Evolutionary conservation across 2,797 vertebrate genomes (phyloP).

Genomic region (Pipistrellus pygmaeus): DNA sequence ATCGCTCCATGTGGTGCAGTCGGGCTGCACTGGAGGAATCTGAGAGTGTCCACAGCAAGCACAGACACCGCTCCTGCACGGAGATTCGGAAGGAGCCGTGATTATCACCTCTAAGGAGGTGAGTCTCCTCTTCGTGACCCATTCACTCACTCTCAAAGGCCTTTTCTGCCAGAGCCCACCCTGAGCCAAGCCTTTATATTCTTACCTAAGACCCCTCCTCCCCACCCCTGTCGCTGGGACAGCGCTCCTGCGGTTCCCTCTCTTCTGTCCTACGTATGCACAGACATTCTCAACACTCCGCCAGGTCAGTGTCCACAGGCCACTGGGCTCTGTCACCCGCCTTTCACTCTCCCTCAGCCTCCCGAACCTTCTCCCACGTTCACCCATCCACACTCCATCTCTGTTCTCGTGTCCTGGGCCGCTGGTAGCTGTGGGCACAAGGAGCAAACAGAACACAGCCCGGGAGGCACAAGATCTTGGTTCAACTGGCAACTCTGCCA

Average conservation of each 20-base stretch:
- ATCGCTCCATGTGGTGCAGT: background rate
- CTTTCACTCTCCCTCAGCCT: background rate
- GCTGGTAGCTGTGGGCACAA: rapidly evolving
- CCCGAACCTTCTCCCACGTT: background rate
- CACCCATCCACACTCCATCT: background rate
- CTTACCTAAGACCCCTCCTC: background rate
- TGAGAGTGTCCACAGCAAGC: background rate
- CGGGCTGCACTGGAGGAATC: background rate
- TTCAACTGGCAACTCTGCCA: background rate
- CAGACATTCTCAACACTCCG: background rate
- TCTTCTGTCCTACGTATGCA: background rate
- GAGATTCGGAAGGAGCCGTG: background rate
- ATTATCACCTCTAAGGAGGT: background rate
- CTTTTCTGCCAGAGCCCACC: background rate
- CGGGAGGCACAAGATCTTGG: background rate
- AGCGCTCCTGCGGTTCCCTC: background rate
- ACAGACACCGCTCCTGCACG: background rate
- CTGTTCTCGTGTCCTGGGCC: background rate
- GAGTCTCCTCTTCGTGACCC: background rate
- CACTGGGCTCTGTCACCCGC: background rate
- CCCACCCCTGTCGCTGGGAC: background rate
- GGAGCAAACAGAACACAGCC: background rate
- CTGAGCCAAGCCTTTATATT: background rate
- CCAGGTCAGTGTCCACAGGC: background rate
- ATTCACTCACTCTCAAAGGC: background rate